A percentile compares a stretch with the other conserved stretches of the same genome.
Evolutionary conservation across 1,140 invertebrate species (phyloP).

Genomic region (Leptinotarsa undecemlineata): DNA sequence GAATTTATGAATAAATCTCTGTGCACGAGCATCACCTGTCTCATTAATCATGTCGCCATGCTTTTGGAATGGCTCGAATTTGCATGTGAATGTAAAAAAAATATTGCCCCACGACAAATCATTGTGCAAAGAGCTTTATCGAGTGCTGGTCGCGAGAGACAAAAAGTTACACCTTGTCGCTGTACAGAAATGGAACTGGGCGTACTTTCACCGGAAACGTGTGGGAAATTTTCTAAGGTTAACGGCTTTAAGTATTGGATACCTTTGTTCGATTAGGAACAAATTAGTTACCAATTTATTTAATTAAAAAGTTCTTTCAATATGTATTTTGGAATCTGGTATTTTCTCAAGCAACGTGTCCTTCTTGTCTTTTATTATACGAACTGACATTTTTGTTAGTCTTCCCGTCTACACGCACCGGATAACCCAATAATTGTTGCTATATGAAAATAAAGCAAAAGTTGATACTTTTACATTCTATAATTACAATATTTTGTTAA

Average conservation of each 20-base stretch:
- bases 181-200: background rate
- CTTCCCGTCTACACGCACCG: too few relatives aligned
- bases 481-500: too few relatives aligned
- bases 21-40: background rate
- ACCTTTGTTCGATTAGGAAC: too few relatives aligned
- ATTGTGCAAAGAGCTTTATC: background rate
- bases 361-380: too few relatives aligned
- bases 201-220: constrained; percentile 2
- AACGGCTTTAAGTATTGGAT: background rate
- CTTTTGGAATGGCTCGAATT: background rate
- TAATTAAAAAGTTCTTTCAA: too few relatives aligned
- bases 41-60: background rate
- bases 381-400: too few relatives aligned
- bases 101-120: background rate
- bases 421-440: too few relatives aligned
- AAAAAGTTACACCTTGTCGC: background rate
- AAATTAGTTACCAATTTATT: too few relatives aligned
- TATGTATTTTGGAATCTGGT: too few relatives aligned
- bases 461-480: too few relatives aligned
- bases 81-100: background rate
- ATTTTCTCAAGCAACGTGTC: too few relatives aligned
- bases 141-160: background rate
- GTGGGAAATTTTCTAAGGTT: background rate
- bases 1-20: background rate
- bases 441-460: too few relatives aligned